These are phyloP conservation scores for Cromileptes altivelis DNA, from an alignment of 2,113 vertebrate genomes.

Conservation along the genomic window DNA sequence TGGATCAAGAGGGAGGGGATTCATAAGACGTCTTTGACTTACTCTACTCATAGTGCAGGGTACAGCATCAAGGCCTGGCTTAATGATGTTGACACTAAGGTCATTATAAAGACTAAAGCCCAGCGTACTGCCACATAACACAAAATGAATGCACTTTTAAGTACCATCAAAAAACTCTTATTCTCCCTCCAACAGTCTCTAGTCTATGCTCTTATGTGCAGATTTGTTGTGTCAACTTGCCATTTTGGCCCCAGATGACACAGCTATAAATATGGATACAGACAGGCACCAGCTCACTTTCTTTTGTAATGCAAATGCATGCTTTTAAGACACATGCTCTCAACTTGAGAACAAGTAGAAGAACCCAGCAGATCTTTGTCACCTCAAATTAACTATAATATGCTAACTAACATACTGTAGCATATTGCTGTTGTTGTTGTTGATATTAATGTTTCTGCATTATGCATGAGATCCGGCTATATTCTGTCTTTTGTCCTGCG, in stretches of 20 bases:
- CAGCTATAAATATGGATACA: constrained; percentile 46
- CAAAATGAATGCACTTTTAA: constrained; percentile 9
- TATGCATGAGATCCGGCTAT: constrained; percentile 23
- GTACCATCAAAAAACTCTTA: neutral
- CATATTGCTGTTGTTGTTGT: constrained; percentile 2
- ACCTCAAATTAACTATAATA: neutral
- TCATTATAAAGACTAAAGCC: neutral
- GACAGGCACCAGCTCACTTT: constrained; percentile 12
- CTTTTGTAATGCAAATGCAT: constrained; percentile 19
- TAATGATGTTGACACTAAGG: constrained; percentile 10
- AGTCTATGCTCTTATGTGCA: neutral
- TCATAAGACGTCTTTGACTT: constrained; percentile 19
- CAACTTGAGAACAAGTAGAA: constrained; percentile 21
- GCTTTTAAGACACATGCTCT: constrained; percentile 30
- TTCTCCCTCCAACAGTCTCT: constrained; percentile 20
- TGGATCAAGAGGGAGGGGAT: constrained; percentile 22
- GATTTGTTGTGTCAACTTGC: constrained; percentile 37
- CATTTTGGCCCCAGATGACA: constrained; percentile 31
- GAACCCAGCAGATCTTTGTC: constrained; percentile 16
- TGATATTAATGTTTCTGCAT: constrained; percentile 13
- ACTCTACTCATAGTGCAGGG: neutral
- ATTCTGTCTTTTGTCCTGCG: constrained; percentile 4
- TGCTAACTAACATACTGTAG: neutral
- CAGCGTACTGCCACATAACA: neutral
- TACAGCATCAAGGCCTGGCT: neutral